A percentile compares a stretch with the other conserved stretches of the same genome.
Conservation (phyloP, 2,797 vertebrate genomes). For the Phataginus tetradactyla region DNA sequence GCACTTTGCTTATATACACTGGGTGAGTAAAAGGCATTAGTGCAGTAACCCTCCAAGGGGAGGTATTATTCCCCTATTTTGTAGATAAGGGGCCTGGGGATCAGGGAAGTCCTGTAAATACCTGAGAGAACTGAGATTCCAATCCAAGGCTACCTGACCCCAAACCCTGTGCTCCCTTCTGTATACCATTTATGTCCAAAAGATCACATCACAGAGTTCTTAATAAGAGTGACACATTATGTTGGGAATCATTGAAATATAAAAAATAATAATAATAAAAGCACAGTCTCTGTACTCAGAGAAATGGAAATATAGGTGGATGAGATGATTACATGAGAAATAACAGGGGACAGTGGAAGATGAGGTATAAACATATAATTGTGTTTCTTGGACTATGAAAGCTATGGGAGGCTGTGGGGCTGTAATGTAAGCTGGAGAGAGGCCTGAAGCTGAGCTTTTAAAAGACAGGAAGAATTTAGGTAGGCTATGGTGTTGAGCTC, state of each 20-base stretch:
- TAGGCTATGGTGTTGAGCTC: background rate
- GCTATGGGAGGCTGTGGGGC: background rate
- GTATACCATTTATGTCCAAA: background rate
- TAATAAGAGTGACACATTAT: background rate
- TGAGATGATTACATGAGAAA: constrained; percentile 38
- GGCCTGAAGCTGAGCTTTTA: background rate
- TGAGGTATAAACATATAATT: background rate
- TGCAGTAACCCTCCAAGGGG: background rate
- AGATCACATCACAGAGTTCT: background rate
- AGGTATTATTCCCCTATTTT: background rate
- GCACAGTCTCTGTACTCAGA: background rate
- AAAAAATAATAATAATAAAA: background rate
- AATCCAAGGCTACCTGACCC: background rate
- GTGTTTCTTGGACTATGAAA: background rate
- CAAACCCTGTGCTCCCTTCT: background rate
- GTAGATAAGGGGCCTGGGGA: background rate
- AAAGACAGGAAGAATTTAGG: background rate
- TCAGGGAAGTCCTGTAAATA: background rate
- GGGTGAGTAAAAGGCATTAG: background rate
- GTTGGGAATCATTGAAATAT: background rate
- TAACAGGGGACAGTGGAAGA: background rate
- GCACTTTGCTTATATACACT: background rate
- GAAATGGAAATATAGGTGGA: constrained; percentile 9
- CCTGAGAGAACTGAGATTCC: background rate
- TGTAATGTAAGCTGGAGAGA: background rate